Evolutionary conservation across 2,888 invertebrate genomes (phyloP).

Genomic region (Altica lythri): DNA sequence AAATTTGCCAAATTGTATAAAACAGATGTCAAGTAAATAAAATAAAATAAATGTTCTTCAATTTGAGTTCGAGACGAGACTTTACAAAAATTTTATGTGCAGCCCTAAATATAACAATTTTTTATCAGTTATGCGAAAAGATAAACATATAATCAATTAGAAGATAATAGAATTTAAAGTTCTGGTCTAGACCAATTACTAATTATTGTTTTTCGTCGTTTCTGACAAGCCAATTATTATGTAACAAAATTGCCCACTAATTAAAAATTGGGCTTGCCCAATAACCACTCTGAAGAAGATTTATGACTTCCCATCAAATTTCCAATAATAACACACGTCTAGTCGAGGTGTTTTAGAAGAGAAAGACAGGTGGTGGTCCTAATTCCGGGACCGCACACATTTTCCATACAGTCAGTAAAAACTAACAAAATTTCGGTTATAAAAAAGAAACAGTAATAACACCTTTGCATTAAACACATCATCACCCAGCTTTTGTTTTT

Average conservation of each 20-base stretch:
- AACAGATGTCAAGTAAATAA: too few species aligned
- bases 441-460: slow-evolving; percentile 41
- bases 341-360: slow-evolving; percentile 28
- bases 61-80: too few species aligned
- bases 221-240: slow-evolving; percentile 32
- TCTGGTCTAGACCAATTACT: slow-evolving; percentile 20
- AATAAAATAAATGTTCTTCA: too few species aligned
- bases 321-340: slow-evolving; percentile 38
- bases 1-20: too few species aligned
- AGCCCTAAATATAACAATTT: too few species aligned
- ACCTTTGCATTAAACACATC: slow-evolving; percentile 43
- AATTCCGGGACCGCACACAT: slow-evolving; percentile 35
- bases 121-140: too few species aligned
- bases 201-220: slow-evolving; percentile 21
- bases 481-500: slow-evolving; percentile 40
- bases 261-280: slow-evolving; percentile 31
- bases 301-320: slow-evolving; percentile 41
- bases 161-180: too few species aligned
- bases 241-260: slow-evolving; percentile 28
- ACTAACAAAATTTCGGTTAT: slow-evolving; percentile 36
- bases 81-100: too few species aligned
- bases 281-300: slow-evolving; percentile 34
- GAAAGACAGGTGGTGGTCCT: slow-evolving; percentile 37
- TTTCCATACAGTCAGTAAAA: slow-evolving; percentile 35
- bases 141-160: background rate